phyloP scores from a whole-genome alignment of 2,797 vertebrate genomes.

The Lateolabrax maculatus region DNA sequence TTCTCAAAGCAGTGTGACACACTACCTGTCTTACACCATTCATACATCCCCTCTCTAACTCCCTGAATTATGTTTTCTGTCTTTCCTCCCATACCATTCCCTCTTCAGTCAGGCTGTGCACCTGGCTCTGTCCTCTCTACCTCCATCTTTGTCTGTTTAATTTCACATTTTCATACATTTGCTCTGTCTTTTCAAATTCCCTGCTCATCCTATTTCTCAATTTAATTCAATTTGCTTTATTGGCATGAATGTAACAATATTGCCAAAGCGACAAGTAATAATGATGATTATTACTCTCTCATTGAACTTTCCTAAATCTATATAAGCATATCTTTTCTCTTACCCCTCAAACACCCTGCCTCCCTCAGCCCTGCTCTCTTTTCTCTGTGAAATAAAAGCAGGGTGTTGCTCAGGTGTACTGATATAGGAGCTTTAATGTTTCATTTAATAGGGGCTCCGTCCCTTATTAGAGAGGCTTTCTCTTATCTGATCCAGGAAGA shows the following conservation, averaged over 20 bases:
- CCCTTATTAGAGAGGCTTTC: constrained; percentile 66
- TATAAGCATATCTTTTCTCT: constrained; percentile 50
- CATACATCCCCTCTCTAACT: constrained; percentile 5
- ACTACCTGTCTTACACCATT: constrained; percentile 36
- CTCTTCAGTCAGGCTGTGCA: background rate
- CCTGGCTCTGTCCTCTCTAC: constrained; percentile 9
- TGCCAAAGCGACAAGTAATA: too few species aligned
- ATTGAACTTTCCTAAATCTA: constrained; percentile 33
- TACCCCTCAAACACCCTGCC: background rate
- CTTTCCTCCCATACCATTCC: constrained; percentile 1
- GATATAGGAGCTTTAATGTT: constrained; percentile 62
- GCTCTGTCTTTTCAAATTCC: constrained; percentile 31
- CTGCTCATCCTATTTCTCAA: constrained; percentile 23
- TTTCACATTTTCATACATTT: constrained; percentile 49
- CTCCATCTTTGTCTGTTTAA: constrained; percentile 1
- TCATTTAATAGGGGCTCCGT: constrained; percentile 73
- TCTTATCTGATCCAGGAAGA: constrained; percentile 78
- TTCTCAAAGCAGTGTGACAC: constrained; percentile 53
- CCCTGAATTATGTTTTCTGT: constrained; percentile 27
- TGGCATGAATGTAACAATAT: too few species aligned
- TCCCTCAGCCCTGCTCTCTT: constrained; percentile 12
- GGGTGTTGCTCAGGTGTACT: constrained; percentile 49
- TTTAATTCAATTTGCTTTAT: too few species aligned
- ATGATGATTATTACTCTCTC: too few species aligned
- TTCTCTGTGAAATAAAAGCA: constrained; percentile 46